Evolutionary conservation across 2,113 vertebrate species (phyloP).

Genomic region (Dermatemys mawii): DNA sequence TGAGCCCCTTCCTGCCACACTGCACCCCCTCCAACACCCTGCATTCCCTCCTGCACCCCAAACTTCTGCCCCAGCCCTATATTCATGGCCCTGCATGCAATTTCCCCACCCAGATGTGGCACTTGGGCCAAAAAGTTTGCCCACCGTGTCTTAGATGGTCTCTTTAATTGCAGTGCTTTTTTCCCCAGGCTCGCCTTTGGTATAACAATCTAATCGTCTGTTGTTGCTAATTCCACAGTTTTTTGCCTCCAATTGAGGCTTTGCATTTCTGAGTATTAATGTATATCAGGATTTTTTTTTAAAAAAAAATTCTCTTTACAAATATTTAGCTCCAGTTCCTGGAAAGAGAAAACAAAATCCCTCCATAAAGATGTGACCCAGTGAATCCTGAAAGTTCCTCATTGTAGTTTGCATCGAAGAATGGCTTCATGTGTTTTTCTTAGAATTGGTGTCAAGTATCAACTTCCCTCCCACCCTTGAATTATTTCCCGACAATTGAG

Average conservation of each 20-base stretch:
- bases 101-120: too few relatives aligned
- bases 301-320: background rate
- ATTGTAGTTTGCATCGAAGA: background rate
- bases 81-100: too few relatives aligned
- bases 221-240: background rate
- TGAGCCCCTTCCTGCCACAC: too few relatives aligned
- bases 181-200: background rate
- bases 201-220: rapidly evolving
- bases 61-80: too few relatives aligned
- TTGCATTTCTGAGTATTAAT: background rate
- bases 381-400: background rate
- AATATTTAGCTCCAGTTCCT: background rate
- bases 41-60: too few relatives aligned
- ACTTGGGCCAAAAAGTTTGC: too few relatives aligned
- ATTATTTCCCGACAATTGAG: rapidly evolving
- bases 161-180: background rate
- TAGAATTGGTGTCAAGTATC: background rate
- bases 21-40: too few relatives aligned
- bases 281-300: background rate
- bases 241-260: background rate
- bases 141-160: background rate
- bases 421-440: background rate
- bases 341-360: background rate
- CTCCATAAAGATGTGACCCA: background rate
- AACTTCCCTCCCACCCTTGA: background rate